Conservation (phyloP, 2,113 vertebrate genomes). For the Leptobrachium leishanense region DNA sequence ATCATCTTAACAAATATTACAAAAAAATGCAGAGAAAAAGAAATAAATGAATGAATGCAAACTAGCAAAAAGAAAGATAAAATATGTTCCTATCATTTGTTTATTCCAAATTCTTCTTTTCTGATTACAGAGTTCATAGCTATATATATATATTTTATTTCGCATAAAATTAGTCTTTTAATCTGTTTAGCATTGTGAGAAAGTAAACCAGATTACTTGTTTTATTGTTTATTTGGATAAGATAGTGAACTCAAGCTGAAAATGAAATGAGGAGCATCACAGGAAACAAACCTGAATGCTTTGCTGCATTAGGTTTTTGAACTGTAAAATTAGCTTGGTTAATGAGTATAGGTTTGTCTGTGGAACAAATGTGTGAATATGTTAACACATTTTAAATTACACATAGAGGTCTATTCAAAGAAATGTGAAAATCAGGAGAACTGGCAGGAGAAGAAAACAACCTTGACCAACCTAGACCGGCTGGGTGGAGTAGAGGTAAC, state of each 20-base stretch:
- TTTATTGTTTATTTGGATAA: constrained; percentile 37
- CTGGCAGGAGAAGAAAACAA: too few species aligned
- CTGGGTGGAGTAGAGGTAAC: too few species aligned
- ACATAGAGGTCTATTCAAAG: neutral
- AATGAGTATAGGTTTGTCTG: constrained; percentile 38
- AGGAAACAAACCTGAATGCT: constrained; percentile 14
- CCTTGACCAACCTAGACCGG: too few species aligned
- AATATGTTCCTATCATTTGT: too few species aligned
- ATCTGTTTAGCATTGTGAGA: neutral
- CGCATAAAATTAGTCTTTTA: too few species aligned
- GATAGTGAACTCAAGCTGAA: constrained; percentile 8
- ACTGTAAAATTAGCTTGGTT: constrained; percentile 41
- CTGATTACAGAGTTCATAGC: too few species aligned
- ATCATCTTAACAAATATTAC: neutral
- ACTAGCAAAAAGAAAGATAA: neutral
- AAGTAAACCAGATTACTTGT: constrained; percentile 6
- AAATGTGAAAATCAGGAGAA: too few species aligned
- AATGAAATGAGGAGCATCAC: neutral
- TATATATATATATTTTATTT: too few species aligned
- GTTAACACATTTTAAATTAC: constrained; percentile 15
- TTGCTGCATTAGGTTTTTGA: constrained; percentile 27
- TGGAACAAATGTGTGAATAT: constrained; percentile 26
- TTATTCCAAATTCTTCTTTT: too few species aligned
- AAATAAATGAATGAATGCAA: neutral
- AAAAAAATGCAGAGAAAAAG: neutral